Percentiles rank a stretch among this genome's conserved stretches.
phyloP scores from a whole-genome alignment of 2,113 vertebrate genomes.

The Oreocharis arfaki region DNA sequence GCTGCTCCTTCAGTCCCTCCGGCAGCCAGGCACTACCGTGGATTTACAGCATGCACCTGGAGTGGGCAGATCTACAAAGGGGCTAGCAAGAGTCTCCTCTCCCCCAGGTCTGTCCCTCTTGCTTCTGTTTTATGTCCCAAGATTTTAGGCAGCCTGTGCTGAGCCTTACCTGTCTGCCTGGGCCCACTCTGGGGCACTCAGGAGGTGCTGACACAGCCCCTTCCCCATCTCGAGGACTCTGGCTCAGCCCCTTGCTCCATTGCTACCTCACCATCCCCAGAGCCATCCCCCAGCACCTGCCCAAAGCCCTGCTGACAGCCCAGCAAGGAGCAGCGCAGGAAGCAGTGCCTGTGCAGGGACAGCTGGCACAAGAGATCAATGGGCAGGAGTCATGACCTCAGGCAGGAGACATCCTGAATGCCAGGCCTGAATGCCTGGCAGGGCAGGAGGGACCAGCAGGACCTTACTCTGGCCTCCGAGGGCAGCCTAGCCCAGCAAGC shows the following conservation, averaged over 20 bases:
- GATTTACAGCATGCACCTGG: rapidly evolving
- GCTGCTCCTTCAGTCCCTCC: neutral
- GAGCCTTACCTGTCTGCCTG: neutral
- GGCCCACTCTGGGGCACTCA: too few species aligned
- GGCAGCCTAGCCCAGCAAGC: neutral
- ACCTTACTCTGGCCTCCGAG: neutral
- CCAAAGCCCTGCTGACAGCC: neutral
- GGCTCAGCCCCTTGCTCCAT: rapidly evolving
- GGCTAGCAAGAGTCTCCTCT: neutral
- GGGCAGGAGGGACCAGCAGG: neutral
- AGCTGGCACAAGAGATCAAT: too few species aligned
- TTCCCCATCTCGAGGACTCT: neutral
- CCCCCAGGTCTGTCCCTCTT: neutral
- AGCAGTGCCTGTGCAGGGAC: neutral
- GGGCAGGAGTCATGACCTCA: rapidly evolving
- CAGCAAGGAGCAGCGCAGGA: neutral
- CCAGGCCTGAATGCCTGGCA: too few species aligned
- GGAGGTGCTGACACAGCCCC: neutral
- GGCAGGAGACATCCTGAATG: too few species aligned
- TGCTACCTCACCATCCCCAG: neutral
- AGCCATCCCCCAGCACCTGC: neutral
- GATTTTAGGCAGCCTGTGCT: neutral
- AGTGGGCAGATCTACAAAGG: rapidly evolving
- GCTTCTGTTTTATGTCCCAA: neutral
- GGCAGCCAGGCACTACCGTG: neutral